Percentiles rank a stretch among this genome's conserved stretches.
Evolutionary conservation across 2,888 invertebrate genomes (phyloP).

Genomic region (Nephrotoma flavescens): DNA sequence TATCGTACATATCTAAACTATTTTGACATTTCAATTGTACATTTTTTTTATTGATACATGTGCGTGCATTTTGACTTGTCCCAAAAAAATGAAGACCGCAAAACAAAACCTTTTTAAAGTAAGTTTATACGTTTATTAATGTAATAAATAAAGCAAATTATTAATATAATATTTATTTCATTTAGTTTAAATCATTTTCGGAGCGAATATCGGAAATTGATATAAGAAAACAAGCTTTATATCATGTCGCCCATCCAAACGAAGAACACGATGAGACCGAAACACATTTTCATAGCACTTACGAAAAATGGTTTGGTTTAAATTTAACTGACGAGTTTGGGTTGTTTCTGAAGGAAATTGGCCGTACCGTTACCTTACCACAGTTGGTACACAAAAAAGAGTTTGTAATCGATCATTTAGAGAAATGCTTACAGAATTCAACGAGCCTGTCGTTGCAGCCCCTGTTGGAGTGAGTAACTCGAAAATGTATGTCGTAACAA

Average conservation of each 20-base stretch:
- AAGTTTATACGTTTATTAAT: slow-evolving; percentile 18
- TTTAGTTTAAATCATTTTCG: slow-evolving; percentile 73
- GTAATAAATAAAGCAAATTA: neutral
- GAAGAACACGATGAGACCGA: slow-evolving; percentile 51
- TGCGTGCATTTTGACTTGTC: neutral
- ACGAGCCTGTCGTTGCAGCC: slow-evolving; percentile 65
- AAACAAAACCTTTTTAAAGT: slow-evolving; percentile 60
- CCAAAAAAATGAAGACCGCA: neutral
- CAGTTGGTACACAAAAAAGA: slow-evolving; percentile 72
- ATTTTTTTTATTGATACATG: neutral
- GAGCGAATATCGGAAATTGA: slow-evolving; percentile 76
- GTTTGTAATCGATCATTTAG: slow-evolving; percentile 52
- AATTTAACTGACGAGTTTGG: slow-evolving; percentile 75
- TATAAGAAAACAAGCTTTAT: slow-evolving; percentile 65
- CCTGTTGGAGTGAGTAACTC: slow-evolving; percentile 58
- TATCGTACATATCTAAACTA: neutral
- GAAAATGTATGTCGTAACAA: neutral
- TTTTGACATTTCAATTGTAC: neutral
- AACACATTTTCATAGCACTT: slow-evolving; percentile 66
- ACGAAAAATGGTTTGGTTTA: slow-evolving; percentile 79
- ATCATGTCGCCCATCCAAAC: slow-evolving; percentile 65
- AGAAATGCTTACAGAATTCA: slow-evolving; percentile 56
- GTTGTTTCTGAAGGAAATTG: slow-evolving; percentile 59
- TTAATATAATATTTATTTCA: slow-evolving; percentile 12
- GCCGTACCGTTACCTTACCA: slow-evolving; percentile 62